phyloP scores from a whole-genome alignment of 2,888 invertebrate species.

The Arenicola marina region DNA sequence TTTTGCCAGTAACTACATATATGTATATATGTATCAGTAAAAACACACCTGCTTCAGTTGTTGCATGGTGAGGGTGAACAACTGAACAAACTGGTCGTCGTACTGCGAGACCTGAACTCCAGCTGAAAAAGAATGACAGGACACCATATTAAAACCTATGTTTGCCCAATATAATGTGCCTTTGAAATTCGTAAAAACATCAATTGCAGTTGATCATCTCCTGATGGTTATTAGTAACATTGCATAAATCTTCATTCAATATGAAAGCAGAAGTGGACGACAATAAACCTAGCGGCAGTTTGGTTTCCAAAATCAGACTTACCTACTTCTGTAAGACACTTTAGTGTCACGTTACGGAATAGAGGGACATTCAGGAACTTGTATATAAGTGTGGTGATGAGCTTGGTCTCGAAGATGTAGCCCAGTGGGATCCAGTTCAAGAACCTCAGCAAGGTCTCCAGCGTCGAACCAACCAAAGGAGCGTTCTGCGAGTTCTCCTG shows the following conservation, averaged over 20 bases:
- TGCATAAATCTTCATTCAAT: too few relatives aligned
- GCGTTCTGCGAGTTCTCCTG: slow-evolving; percentile 96
- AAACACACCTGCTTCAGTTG: slow-evolving; percentile 74
- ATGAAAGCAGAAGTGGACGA: too few relatives aligned
- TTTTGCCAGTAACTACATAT: too few relatives aligned
- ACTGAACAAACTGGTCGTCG: slow-evolving; percentile 86
- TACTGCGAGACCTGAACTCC: slow-evolving; percentile 84
- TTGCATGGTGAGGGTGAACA: slow-evolving; percentile 90
- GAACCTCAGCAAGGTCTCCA: slow-evolving; percentile 94
- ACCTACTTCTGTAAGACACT: slow-evolving; percentile 97
- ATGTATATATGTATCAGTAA: not conserved
- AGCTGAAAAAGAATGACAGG: slow-evolving; percentile 60
- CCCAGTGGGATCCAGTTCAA: slow-evolving; percentile 99
- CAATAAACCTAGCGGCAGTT: too few relatives aligned
- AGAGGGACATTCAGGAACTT: slow-evolving; percentile 97
- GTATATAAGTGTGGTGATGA: slow-evolving; percentile 89
- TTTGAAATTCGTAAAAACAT: too few relatives aligned
- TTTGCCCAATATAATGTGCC: too few relatives aligned
- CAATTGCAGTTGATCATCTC: too few relatives aligned
- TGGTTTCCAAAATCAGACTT: too few relatives aligned
- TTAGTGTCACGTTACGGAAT: slow-evolving; percentile 96
- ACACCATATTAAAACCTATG: not conserved
- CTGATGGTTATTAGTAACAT: not conserved
- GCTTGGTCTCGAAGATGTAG: slow-evolving; percentile 98
- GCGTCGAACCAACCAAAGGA: slow-evolving; percentile 89